A percentile compares a stretch with the other conserved stretches of the same genome.
phyloP scores from a whole-genome alignment of 2,888 invertebrate species.

The Ceramica pisi region DNA sequence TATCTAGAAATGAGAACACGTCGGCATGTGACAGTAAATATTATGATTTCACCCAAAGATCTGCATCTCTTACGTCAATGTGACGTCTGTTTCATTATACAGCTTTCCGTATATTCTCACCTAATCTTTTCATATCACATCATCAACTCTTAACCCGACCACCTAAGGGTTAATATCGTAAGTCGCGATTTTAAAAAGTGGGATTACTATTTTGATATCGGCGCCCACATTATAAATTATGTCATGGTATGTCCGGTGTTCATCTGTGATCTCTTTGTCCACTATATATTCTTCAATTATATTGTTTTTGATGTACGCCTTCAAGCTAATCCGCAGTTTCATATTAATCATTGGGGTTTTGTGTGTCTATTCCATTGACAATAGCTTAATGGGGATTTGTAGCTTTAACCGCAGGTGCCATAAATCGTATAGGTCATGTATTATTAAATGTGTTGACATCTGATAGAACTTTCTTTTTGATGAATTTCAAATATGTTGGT shows the following conservation, averaged over 20 bases:
- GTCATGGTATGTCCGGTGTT: slow-evolving; percentile 87
- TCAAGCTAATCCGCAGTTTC: slow-evolving; percentile 74
- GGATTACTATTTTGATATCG: slow-evolving; percentile 86
- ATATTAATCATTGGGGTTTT: slow-evolving; percentile 73
- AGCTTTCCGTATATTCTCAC: slow-evolving; percentile 75
- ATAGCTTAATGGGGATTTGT: slow-evolving; percentile 77
- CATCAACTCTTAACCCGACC: slow-evolving; percentile 75
- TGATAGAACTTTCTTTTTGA: slow-evolving; percentile 41
- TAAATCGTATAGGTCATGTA: slow-evolving; percentile 43
- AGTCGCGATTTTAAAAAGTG: slow-evolving; percentile 67
- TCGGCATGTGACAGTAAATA: slow-evolving; percentile 86
- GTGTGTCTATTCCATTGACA: slow-evolving; percentile 71
- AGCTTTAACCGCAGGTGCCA: slow-evolving; percentile 37
- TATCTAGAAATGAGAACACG: slow-evolving; percentile 83
- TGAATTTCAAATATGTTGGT: slow-evolving; percentile 47
- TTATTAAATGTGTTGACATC: slow-evolving; percentile 52
- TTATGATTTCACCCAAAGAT: slow-evolving; percentile 88
- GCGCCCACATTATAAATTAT: slow-evolving; percentile 86
- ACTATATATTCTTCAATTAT: slow-evolving; percentile 76
- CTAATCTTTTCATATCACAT: slow-evolving; percentile 73
- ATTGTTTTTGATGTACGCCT: slow-evolving; percentile 80
- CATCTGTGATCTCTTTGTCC: slow-evolving; percentile 84
- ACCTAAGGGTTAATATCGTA: slow-evolving; percentile 77
- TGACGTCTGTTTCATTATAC: slow-evolving; percentile 89
- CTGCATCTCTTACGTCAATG: slow-evolving; percentile 89